Percentiles rank a stretch among this genome's conserved stretches.
phyloP scores from a whole-genome alignment of 2,797 vertebrate species.

The Rhinogobio ventralis region DNA sequence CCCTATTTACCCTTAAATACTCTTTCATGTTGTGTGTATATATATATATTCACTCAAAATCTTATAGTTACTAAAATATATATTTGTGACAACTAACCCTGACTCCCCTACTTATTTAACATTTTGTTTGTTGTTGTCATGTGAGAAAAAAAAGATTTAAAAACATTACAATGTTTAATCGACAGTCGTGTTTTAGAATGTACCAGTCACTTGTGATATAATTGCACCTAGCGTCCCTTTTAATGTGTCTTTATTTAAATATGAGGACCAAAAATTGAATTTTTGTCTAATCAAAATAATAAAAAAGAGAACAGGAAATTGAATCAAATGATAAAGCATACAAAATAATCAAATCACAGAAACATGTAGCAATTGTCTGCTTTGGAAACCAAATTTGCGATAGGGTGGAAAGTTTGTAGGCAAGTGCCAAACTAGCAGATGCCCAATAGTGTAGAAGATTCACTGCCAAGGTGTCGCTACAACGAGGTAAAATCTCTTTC shows the following conservation, averaged over 20 bases:
- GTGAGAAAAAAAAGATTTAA: not conserved
- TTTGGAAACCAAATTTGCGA: not conserved
- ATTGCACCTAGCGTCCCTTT: not conserved
- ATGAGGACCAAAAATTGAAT: not conserved
- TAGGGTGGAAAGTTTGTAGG: slow-evolving; percentile 30
- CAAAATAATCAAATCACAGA: not conserved
- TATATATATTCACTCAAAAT: not conserved
- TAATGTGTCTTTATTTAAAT: slow-evolving; percentile 7
- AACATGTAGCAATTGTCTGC: not conserved
- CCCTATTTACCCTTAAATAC: too few relatives aligned
- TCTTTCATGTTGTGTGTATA: not conserved
- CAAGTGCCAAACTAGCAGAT: slow-evolving; percentile 50
- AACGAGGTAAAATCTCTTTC: slow-evolving; percentile 55
- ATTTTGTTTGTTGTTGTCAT: not conserved
- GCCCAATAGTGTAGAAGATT: slow-evolving; percentile 36
- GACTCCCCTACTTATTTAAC: not conserved
- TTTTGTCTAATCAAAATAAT: not conserved
- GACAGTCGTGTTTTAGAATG: not conserved
- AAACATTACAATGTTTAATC: not conserved
- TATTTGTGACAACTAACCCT: not conserved
- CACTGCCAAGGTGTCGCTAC: slow-evolving; percentile 39
- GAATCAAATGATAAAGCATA: not conserved
- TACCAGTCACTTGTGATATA: too few relatives aligned
- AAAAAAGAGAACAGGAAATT: not conserved
- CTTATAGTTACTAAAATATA: not conserved